A percentile compares a stretch with the other conserved stretches of the same genome.
phyloP scores from a whole-genome alignment of 2,888 invertebrate species.

The Ormyrus thymus region DNA sequence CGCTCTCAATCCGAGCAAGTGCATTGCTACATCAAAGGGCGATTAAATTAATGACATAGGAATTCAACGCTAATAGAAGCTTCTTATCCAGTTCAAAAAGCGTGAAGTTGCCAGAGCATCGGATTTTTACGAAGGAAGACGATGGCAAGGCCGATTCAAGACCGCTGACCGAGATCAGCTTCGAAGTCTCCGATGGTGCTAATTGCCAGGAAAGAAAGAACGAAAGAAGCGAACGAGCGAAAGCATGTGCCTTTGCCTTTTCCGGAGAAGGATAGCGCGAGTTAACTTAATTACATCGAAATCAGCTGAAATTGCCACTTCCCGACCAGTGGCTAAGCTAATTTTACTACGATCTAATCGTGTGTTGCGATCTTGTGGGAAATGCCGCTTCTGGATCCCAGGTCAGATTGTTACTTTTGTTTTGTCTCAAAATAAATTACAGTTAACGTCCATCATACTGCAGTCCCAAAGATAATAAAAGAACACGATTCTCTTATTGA shows the following conservation, averaged over 20 bases:
- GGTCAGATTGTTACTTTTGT: neutral
- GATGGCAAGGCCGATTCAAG: neutral
- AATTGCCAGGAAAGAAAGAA: conserved; percentile 35
- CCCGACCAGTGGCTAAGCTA: conserved; percentile 35
- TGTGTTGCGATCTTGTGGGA: conserved; percentile 32
- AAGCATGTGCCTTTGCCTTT: conserved; percentile 7
- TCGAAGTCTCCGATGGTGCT: neutral
- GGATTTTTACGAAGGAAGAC: neutral
- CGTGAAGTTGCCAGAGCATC: neutral
- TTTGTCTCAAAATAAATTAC: neutral
- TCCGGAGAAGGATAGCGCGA: conserved; percentile 33
- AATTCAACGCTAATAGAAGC: neutral
- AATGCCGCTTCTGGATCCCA: conserved; percentile 3
- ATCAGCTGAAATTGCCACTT: conserved; percentile 39
- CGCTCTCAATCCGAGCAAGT: neutral
- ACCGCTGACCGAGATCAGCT: neutral
- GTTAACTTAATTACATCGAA: conserved; percentile 44
- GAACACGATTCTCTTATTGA: too few species aligned
- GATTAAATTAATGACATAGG: neutral
- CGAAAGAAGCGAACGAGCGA: neutral
- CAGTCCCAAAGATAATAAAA: too few species aligned
- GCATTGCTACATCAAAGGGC: too few species aligned
- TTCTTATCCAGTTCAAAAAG: neutral
- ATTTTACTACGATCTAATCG: conserved; percentile 37
- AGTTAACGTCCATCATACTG: too few species aligned